Evolutionary conservation across 2,888 invertebrate genomes (phyloP), one percentile per base, ranked within the genome.

Genomic region (Agrochola macilenta): DNA sequence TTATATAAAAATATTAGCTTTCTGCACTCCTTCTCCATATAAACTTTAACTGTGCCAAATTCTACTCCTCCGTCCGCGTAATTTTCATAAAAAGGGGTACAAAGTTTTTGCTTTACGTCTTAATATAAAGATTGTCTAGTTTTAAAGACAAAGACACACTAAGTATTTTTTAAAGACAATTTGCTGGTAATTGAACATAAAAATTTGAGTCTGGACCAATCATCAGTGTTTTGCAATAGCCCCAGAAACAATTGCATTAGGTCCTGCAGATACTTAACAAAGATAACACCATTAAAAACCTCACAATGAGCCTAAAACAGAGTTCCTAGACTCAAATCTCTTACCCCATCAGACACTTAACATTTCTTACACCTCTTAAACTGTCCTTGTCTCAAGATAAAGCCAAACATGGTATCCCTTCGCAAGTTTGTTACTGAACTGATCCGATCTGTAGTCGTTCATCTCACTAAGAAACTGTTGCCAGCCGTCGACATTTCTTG

Each of bases 401-500:
- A 30, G 20, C 88, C 81, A 64, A 78, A 85, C 66, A 83, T 81
- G 87, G 87, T 80, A 72, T 71, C 68, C 74, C 77, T 84, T 79
- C 63, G 39, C 82, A 64, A 74, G 82, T 84, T 77, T 68, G 79
- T 81, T 74, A 80, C 87, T 69, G 69, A 74, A 81, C 73, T 81
- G 87, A 87, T 87, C 30, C 68, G 70, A 87, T 87, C 88, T 88
- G 12, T 26, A 30, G 72, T 76, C 77, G 58, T 87, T 80, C 83
- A 88, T 88, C 85, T 85, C 74, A 74, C 74, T 85, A 85, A 83
- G 84, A 84, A 84, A 83, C 87, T 79, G 87, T 88, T 87, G 76
- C 81, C 46, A 75, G 64, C 69, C 66, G 84, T 75, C 69, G 71
- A 79, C 78, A 74, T 82, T 72, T 76, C 66, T 74, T 52, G 11